Evolutionary conservation across 2,888 invertebrate species (phyloP).

Genomic region (Brenthis daphne): DNA sequence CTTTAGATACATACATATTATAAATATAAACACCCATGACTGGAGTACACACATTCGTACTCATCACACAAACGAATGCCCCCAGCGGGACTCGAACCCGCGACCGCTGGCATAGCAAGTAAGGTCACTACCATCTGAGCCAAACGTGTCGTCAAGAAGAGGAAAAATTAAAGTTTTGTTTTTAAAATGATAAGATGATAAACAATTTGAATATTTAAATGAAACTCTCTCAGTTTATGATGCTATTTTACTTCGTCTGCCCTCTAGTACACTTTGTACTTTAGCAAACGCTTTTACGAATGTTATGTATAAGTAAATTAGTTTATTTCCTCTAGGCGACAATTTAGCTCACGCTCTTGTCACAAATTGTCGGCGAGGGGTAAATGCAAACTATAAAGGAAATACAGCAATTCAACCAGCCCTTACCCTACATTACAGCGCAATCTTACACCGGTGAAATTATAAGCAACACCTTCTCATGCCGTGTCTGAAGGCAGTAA

Average conservation of each 20-base stretch:
- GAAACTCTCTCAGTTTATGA: neutral
- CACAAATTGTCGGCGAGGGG: slow-evolving; percentile 79
- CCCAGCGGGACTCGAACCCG: too few species aligned
- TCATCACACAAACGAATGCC: too few species aligned
- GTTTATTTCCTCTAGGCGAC: slow-evolving; percentile 80
- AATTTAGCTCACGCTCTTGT: slow-evolving; percentile 80
- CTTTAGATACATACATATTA: too few species aligned
- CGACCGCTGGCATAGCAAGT: too few species aligned
- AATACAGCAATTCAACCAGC: slow-evolving; percentile 80
- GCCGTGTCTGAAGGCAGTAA: slow-evolving; percentile 74
- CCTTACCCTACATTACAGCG: slow-evolving; percentile 79
- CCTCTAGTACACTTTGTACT: slow-evolving; percentile 1
- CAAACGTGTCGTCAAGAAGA: too few species aligned
- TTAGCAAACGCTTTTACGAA: slow-evolving; percentile 65
- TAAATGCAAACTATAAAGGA: slow-evolving; percentile 82
- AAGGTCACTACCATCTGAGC: too few species aligned
- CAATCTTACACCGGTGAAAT: slow-evolving; percentile 78
- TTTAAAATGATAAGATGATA: too few species aligned
- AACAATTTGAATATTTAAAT: neutral
- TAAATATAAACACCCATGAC: too few species aligned
- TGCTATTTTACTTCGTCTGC: slow-evolving; percentile 2
- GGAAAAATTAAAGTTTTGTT: too few species aligned
- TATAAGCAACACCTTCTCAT: slow-evolving; percentile 80
- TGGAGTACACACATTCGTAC: too few species aligned
- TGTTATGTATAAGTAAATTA: slow-evolving; percentile 77